Evolutionary conservation across 2,888 invertebrate species (phyloP), one percentile per base, ranked within the genome.

Genomic region (Amphimallon solstitiale): DNA sequence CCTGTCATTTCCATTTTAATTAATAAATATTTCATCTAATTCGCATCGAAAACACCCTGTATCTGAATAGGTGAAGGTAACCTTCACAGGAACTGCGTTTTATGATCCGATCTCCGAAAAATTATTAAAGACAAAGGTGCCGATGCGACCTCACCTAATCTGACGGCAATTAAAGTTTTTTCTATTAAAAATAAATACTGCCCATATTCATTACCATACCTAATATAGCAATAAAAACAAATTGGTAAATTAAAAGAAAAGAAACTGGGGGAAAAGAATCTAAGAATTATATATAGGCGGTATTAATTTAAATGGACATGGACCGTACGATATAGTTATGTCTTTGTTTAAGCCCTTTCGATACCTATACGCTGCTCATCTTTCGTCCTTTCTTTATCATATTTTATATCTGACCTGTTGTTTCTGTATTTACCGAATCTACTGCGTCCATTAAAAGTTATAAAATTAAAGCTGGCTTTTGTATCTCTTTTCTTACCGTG

Each of bases 131-230:
- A 76, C 76, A 76, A 76, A 76, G 76, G 73, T 67, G 72, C 75
- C 75, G 75, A 74, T 61, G 66, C 62, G 66, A 68, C 61, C 70
- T 68, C 70, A 69, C 67, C 69, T 74, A 73, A 73, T 72, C 73
- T 75, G 65, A 71, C 70, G 72, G 76, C 74, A 76, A 77, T 77
- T 77, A 76, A 75, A 59, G 29, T 29, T 29, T 75, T 76, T 76
- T 76, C 76, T 75, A 77, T 76, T 76, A 74, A 75, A 29, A 75
- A 77, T 76, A 74, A 77, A 76, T 75, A 74, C 68, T 73, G 72
- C 73, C 29, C 29, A 29, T 71, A 70, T 73, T 74, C 71, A 75
- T 77, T 76, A 75, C 74, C 76, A 75, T 75, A 75, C 67, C 72
- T 73, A 76, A 69, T 72, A 71, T 66, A 71, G 71, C 68, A 71